Evolutionary conservation across 2,888 invertebrate species (phyloP).

Genomic region (Lydus trimaculatus): DNA sequence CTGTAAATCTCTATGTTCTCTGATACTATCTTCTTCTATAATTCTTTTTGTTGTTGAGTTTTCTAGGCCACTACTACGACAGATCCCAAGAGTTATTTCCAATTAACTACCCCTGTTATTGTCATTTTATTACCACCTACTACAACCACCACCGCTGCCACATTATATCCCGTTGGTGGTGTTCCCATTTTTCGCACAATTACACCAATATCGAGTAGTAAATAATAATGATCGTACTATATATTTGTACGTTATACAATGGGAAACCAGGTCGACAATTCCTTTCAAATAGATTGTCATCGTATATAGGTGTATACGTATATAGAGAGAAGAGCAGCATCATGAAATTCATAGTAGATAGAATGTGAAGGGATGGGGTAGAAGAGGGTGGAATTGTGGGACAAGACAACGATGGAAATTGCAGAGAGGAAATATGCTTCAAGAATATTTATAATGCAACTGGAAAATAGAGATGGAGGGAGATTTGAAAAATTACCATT

Average conservation of each 20-base stretch:
- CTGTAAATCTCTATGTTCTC: neutral
- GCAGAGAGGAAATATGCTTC: conserved; percentile 13
- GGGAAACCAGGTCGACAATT: conserved; percentile 18
- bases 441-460: conserved; percentile 21
- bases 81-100: conserved; percentile 8
- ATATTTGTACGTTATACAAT: neutral
- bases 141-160: neutral
- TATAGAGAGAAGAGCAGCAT: neutral
- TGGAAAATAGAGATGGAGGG: neutral
- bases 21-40: neutral
- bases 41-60: neutral
- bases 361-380: neutral
- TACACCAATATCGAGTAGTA: conserved; percentile 7
- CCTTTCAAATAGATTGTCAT: conserved; percentile 8
- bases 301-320: neutral
- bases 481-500: too few relatives aligned
- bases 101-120: conserved; percentile 11
- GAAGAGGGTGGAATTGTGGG: neutral
- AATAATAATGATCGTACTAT: neutral
- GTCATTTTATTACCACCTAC: neutral
- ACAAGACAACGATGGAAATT: neutral
- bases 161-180: neutral
- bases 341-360: conserved; percentile 18
- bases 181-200: conserved; percentile 13
- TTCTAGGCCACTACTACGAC: neutral